These are phyloP conservation scores for Cyrtodaria siliqua DNA, from an alignment of 2,888 invertebrate genomes.

Conservation along the genomic window DNA sequence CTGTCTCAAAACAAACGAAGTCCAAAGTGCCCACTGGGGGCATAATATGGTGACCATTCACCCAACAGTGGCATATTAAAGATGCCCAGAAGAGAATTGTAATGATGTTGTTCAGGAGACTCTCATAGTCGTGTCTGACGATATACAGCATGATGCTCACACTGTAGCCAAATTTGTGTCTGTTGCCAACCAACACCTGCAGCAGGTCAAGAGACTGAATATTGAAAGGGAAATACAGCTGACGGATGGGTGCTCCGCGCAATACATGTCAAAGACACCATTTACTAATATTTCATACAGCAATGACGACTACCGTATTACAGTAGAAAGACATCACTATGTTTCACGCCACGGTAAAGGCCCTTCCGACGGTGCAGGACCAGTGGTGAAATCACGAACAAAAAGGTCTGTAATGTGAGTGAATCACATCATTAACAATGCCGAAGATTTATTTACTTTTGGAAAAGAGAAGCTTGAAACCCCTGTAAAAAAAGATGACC, in stretches of 20 bases:
- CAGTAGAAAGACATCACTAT: slow-evolving; percentile 3
- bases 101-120: slow-evolving; percentile 7
- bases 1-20: slow-evolving; percentile 35
- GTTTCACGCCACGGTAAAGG: slow-evolving; percentile 13
- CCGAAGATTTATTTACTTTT: slow-evolving; percentile 13
- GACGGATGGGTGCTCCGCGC: not conserved
- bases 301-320: slow-evolving; percentile 1
- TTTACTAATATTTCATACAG: slow-evolving; percentile 5
- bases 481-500: not conserved
- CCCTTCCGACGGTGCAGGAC: slow-evolving; percentile 5
- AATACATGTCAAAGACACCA: not conserved
- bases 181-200: slow-evolving; percentile 13
- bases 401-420: not conserved
- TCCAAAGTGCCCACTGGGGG: slow-evolving; percentile 38
- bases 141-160: slow-evolving; percentile 7
- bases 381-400: slow-evolving; percentile 5
- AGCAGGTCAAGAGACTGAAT: not conserved
- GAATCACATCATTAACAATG: slow-evolving; percentile 10
- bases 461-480: slow-evolving; percentile 9
- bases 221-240: slow-evolving; percentile 15
- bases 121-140: slow-evolving; percentile 12
- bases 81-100: slow-evolving; percentile 2
- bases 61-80: slow-evolving; percentile 32
- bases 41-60: slow-evolving; percentile 39
- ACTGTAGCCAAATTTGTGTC: slow-evolving; percentile 10